Evolutionary conservation across 2,888 invertebrate species (phyloP).

Genomic region (Noctua comes): DNA sequence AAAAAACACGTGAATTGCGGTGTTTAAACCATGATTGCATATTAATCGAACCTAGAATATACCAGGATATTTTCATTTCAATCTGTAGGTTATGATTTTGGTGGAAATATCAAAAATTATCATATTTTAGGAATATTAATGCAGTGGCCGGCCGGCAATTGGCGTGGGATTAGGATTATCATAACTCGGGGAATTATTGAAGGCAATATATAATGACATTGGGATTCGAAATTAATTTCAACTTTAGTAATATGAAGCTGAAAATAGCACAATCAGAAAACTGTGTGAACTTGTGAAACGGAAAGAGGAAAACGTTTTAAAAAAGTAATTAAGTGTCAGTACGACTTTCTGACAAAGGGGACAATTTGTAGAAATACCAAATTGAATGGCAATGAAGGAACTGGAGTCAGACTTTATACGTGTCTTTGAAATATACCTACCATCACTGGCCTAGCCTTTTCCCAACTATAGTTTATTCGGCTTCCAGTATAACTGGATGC

Average conservation of each 20-base stretch:
- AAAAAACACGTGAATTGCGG: background rate
- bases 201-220: constrained; percentile 54
- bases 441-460: background rate
- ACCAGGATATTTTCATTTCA: constrained; percentile 35
- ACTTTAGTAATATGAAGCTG: constrained; percentile 25
- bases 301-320: background rate
- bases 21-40: constrained; percentile 6
- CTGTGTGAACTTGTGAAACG: constrained; percentile 1
- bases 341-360: background rate
- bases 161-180: constrained; percentile 57
- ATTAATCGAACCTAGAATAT: background rate
- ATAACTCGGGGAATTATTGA: constrained; percentile 60
- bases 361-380: background rate
- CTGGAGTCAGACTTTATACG: background rate
- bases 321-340: constrained; percentile 8
- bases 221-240: constrained; percentile 49
- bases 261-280: constrained; percentile 19
- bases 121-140: constrained; percentile 58
- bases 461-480: background rate
- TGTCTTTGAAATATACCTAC: too few relatives aligned
- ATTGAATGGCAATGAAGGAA: background rate
- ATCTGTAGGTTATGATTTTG: constrained; percentile 32
- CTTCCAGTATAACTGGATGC: background rate
- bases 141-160: constrained; percentile 46
- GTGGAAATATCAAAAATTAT: constrained; percentile 52